phyloP scores from a whole-genome alignment of 2,113 vertebrate species.

The Copsychus sechellarum region DNA sequence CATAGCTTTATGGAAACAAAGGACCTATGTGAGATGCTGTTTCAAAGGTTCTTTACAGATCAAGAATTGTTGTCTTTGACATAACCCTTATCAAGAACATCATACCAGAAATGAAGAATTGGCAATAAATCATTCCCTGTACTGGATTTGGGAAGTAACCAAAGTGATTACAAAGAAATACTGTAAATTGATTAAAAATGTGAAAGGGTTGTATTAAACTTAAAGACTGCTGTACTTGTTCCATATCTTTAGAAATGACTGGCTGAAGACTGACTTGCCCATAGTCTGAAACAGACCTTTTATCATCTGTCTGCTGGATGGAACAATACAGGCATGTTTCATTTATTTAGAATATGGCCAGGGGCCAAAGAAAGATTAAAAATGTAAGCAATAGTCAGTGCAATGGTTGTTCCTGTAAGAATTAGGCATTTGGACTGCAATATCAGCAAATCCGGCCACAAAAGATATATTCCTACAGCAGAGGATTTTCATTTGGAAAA shows the following conservation, averaged over 20 bases:
- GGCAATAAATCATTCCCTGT: constrained; percentile 34
- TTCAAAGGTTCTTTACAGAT: constrained; percentile 8
- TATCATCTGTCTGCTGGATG: constrained; percentile 40
- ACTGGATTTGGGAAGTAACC: constrained; percentile 47
- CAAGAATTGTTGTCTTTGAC: constrained; percentile 24
- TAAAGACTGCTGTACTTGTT: constrained; percentile 50
- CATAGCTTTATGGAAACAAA: constrained; percentile 20
- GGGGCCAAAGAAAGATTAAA: constrained; percentile 49
- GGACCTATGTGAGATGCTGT: neutral
- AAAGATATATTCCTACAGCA: constrained; percentile 19
- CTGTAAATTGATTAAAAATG: constrained; percentile 63
- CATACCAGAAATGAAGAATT: constrained; percentile 38
- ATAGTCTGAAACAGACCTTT: constrained; percentile 49
- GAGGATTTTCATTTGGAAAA: constrained; percentile 15
- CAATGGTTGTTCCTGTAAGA: constrained; percentile 37
- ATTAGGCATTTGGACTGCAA: constrained; percentile 47
- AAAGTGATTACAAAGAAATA: constrained; percentile 56
- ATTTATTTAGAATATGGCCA: constrained; percentile 58
- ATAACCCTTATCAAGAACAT: constrained; percentile 44
- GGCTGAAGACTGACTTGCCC: constrained; percentile 35
- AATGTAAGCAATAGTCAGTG: constrained; percentile 45
- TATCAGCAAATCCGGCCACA: constrained; percentile 37
- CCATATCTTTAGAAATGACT: constrained; percentile 47
- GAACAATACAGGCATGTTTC: constrained; percentile 53
- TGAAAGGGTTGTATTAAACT: constrained; percentile 41